Evolutionary conservation across 53 echinoderm and acorn worm species (phyloP).

Genomic region (Arbacia lixula): DNA sequence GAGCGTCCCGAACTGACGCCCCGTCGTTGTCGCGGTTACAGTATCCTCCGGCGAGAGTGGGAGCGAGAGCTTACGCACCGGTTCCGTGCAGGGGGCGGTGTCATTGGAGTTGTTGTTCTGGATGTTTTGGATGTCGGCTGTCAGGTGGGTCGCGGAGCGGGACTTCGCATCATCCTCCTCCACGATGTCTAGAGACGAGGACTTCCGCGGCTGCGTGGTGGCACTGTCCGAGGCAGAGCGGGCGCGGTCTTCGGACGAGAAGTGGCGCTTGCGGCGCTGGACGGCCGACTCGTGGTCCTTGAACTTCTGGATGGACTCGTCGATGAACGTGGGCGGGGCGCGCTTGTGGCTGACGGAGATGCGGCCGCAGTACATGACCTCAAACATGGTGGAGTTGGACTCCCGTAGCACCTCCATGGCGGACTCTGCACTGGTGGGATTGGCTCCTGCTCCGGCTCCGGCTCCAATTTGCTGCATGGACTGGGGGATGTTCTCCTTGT

Average conservation of each 20-base stretch:
- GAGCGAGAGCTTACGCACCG: not conserved
- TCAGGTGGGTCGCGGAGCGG: not conserved
- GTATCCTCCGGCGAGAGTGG: not conserved
- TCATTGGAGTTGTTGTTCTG: slow-evolving; percentile 52
- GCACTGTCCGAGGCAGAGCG: slow-evolving; percentile 9
- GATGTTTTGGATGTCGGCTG: slow-evolving; percentile 20
- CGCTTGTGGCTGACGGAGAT: slow-evolving; percentile 87
- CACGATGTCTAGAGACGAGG: slow-evolving; percentile 26
- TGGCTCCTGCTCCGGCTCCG: no score
- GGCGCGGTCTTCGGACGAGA: slow-evolving; percentile 80
- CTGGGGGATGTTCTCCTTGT: slow-evolving; percentile 50
- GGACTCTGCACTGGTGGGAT: no score
- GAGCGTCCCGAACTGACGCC: slow-evolving; percentile 50
- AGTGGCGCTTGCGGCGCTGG: slow-evolving; percentile 81
- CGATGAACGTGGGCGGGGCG: slow-evolving; percentile 94
- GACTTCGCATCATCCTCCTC: slow-evolving; percentile 14
- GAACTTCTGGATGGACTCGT: slow-evolving; percentile 89
- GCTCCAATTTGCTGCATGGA: not conserved
- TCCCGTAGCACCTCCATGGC: slow-evolving; percentile 65
- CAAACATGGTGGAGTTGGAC: slow-evolving; percentile 88
- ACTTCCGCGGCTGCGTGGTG: not conserved
- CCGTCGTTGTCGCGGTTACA: slow-evolving; percentile 11
- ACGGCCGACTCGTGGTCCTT: slow-evolving; percentile 77
- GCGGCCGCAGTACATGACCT: slow-evolving; percentile 89
- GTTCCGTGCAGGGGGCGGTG: not conserved